Conservation (phyloP, 2,888 invertebrate species). For the Agrochola macilenta region DNA sequence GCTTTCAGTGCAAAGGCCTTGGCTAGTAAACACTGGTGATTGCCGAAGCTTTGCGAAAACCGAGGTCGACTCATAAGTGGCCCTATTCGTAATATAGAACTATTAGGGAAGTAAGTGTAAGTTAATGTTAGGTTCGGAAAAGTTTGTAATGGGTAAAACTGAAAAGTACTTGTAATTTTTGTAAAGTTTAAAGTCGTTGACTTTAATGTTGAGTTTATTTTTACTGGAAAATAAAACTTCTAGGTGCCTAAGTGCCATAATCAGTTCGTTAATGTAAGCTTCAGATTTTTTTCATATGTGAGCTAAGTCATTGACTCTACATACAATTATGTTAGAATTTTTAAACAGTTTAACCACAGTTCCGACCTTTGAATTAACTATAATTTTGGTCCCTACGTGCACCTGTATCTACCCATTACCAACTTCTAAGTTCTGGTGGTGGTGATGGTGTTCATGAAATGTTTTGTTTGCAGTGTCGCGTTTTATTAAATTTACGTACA, state of each 20-base stretch:
- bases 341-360: too few relatives aligned
- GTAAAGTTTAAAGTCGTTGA: neutral
- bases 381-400: too few relatives aligned
- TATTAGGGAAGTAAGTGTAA: conserved; percentile 28
- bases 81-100: conserved; percentile 57
- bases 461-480: conserved; percentile 93
- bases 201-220: neutral
- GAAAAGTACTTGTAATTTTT: neutral
- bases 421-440: too few relatives aligned
- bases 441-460: neutral
- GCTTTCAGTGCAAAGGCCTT: conserved; percentile 80
- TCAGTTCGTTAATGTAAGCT: neutral
- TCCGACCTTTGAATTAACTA: too few relatives aligned
- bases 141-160: neutral
- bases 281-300: neutral
- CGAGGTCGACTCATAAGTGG: conserved; percentile 66
- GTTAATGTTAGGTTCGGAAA: conserved; percentile 36
- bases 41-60: conserved; percentile 71
- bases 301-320: neutral
- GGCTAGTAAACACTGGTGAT: conserved; percentile 76
- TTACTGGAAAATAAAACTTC: too few relatives aligned
- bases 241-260: too few relatives aligned
- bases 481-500: conserved; percentile 97
- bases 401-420: too few relatives aligned
- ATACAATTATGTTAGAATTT: neutral